Evolutionary conservation across 2,888 invertebrate species (phyloP), one percentile per base, ranked within the genome.

Genomic region (Himalopsyche kuldschensis): DNA sequence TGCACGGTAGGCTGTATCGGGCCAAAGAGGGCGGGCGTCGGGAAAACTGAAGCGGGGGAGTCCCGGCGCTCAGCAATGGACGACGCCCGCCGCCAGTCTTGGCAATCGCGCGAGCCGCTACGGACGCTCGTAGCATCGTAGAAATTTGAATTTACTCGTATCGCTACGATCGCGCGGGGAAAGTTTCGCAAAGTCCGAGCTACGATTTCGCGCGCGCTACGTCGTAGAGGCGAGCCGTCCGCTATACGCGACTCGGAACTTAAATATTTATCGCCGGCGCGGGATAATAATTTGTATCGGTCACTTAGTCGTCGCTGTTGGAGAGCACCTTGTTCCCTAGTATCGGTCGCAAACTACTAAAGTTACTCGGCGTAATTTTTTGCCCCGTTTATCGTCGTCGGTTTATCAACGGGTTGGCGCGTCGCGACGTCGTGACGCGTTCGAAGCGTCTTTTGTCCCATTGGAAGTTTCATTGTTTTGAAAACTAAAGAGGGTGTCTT

Each of bases 121-220:
- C 85, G 80, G 86, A 81, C 85, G 86, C 84, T 80, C 82, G 80
- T 80, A 77, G 78, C 88, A 88, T 89, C 89, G 89, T 89, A 89
- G 88, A 69, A 89, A 69, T 27, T 69, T 27, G 4, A 27, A 27
- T 69, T 69, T 27, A 69, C 88, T 87, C 86, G 88, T 88, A 88
- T 88, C 89, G 88, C 88, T 87, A 86, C 79, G 79, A 78, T 78
- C 47, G 79, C 41, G 78, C 46, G 41, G 46, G 76, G 31, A 78
- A 78, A 78, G 78, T 78, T 78, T 47, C 31, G 17, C 27, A 47
- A 47, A 41, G 47, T 76, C 76, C 78, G 31, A 88, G 88, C 87
- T 80, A 87, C 88, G 86, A 89, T 88, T 88, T 89, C 87, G 89
- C 87, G 84, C 82, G 85, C 86, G 85, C 87, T 35, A 86, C 87